A percentile compares a stretch with the other conserved stretches of the same genome.
These are phyloP conservation scores for Baccha elongata DNA, from an alignment of 2,888 invertebrate genomes.

Conservation along the genomic window DNA sequence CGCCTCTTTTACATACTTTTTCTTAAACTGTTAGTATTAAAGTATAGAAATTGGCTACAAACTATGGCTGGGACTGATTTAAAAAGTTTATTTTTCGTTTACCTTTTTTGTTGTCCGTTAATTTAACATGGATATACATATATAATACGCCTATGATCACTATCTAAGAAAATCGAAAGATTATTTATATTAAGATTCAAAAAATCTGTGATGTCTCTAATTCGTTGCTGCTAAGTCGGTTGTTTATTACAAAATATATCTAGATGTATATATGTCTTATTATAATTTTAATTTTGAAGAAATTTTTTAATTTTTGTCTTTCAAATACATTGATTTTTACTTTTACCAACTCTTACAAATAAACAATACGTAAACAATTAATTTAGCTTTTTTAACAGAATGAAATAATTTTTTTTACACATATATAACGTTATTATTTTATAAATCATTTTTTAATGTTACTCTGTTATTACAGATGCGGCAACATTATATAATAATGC, in stretches of 20 bases:
- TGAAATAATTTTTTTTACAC: constrained; percentile 31
- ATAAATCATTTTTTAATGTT: constrained; percentile 61
- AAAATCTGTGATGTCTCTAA: constrained; percentile 73
- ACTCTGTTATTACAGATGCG: constrained; percentile 60
- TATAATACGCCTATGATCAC: constrained; percentile 66
- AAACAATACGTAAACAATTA: constrained; percentile 55
- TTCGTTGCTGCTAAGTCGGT: constrained; percentile 74
- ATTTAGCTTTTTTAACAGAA: constrained; percentile 13
- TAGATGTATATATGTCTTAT: constrained; percentile 44
- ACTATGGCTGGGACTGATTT: constrained; percentile 70
- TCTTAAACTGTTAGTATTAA: constrained; percentile 45
- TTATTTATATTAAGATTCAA: constrained; percentile 46
- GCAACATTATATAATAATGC: constrained; percentile 72
- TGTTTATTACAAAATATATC: constrained; percentile 63
- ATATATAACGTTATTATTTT: constrained; percentile 41
- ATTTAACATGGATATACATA: constrained; percentile 55
- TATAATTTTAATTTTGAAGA: constrained; percentile 48
- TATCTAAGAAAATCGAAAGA: constrained; percentile 62
- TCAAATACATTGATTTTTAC: constrained; percentile 19
- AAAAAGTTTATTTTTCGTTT: constrained; percentile 37
- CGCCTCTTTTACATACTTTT: constrained; percentile 8
- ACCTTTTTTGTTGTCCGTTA: constrained; percentile 7
- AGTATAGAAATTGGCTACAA: constrained; percentile 64
- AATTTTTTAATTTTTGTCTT: constrained; percentile 15
- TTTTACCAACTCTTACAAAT: constrained; percentile 52